These are phyloP conservation scores for Entosphenus tridentatus DNA, from an alignment of 2,113 vertebrate species.

Conservation along the genomic window DNA sequence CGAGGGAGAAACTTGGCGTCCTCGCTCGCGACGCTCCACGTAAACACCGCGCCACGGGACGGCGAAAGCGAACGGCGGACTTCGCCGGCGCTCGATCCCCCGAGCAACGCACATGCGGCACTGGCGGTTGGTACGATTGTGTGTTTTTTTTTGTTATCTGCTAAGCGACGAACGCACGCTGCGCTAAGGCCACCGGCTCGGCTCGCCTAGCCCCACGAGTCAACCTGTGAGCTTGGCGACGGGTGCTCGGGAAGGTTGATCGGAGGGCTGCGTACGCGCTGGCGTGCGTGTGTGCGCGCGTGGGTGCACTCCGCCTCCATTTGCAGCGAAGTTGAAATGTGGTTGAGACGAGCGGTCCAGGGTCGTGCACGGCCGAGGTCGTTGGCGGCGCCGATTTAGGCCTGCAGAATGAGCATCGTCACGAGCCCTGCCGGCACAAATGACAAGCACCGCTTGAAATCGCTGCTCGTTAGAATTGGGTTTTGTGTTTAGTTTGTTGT, in stretches of 20 bases:
- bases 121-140: background rate
- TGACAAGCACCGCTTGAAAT: too few species aligned
- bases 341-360: too few species aligned
- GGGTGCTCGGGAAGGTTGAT: background rate
- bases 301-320: background rate
- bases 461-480: too few species aligned
- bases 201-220: background rate
- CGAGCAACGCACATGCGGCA: background rate
- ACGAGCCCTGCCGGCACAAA: constrained; percentile 51
- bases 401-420: constrained; percentile 81
- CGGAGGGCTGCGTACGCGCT: background rate
- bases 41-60: too few species aligned
- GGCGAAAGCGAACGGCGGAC: too few species aligned
- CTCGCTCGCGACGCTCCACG: too few species aligned
- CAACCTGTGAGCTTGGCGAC: background rate
- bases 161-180: background rate
- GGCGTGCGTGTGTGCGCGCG: background rate
- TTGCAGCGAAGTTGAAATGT: too few species aligned
- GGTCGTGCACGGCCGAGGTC: too few species aligned
- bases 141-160: background rate
- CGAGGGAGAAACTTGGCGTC: too few species aligned
- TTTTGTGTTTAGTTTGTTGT: too few species aligned
- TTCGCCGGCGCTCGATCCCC: too few species aligned
- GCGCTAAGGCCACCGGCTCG: background rate
- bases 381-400: constrained; percentile 17